Base-by-base conservation (phyloP, 1,140 invertebrate species). In the Lithobius niger region DNA sequence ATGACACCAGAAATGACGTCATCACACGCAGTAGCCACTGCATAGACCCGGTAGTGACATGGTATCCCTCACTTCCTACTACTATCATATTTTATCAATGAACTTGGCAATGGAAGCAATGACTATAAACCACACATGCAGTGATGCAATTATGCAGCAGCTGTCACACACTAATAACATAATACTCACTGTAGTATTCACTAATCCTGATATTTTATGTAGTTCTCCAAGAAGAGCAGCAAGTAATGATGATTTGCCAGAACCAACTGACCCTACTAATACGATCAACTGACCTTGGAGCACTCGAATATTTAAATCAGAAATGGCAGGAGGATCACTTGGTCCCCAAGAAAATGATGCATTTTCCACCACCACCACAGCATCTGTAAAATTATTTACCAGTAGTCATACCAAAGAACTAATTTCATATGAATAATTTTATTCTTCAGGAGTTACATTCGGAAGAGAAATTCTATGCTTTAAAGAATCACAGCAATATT, bases 221-320 rank as follows among this genome's bases (percentile, higher is more conserved):
- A 95, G 92, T 77, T 94, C 88, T 25, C 89, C 90, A 0, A 95
- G 74, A 45, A 91, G 72, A 1, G 90, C 87, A 18, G 84, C 83
- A 26, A 94, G 72, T 1, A 95, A 72, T 26, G 89, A 92, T 64
- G 84, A 89, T 74, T 96, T 95, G 25, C 91, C 92, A 27, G 85
- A 82, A 54, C 90, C 91, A 1, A 95, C 88, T 44, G 79, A 79
- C 25, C 91, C 91, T 27, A 93, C 87, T 40, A 93, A 75, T n/a
- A 88, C 88, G 31, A 86, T 80, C 10, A 91, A 72, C 40, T 77
- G 78, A 22, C 79, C 78, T 57, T 79, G 74, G 25, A 77, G 74
- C 36, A 87, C 74, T 54, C 76, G 69, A 27, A 89, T 59, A 70
- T 83, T 86, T 55, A 90, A 86, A 64, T 87, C 82, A 61, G 77